These are phyloP conservation scores for Nycticryphes semicollaris DNA, from an alignment of 2,113 vertebrate genomes.

Conservation along the genomic window DNA sequence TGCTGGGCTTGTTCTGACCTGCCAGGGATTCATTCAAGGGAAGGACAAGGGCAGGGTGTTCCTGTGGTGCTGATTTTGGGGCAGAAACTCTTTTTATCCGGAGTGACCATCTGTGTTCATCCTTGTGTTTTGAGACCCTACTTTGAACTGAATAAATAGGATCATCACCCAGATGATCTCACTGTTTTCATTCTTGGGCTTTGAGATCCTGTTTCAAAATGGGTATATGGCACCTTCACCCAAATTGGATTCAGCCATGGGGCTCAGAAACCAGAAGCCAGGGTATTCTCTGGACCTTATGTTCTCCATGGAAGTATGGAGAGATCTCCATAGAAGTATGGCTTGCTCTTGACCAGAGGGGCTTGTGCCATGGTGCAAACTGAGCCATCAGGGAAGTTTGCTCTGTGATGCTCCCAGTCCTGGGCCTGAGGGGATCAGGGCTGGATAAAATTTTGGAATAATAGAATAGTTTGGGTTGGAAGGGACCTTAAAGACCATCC, in stretches of 20 bases:
- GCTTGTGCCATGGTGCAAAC: not conserved
- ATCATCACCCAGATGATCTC: not conserved
- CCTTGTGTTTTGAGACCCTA: not conserved
- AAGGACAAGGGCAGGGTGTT: not conserved
- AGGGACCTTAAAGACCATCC: no score
- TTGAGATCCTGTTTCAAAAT: not conserved
- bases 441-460: not conserved
- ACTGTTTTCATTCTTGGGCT: not conserved
- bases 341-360: not conserved
- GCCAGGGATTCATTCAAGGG: not conserved
- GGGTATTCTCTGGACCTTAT: not conserved
- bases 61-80: not conserved
- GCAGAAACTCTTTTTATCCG: not conserved
- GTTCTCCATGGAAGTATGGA: not conserved
- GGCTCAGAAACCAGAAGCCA: not conserved
- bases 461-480: no score
- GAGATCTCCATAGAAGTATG: not conserved
- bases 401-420: not conserved
- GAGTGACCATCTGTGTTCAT: no score
- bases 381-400: not conserved
- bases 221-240: not conserved
- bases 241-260: not conserved
- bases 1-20: not conserved
- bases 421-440: accelerated
- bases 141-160: not conserved